These are phyloP conservation scores for Melanotaenia maccullochi DNA, from an alignment of 2,797 vertebrate genomes.

Conservation along the genomic window DNA sequence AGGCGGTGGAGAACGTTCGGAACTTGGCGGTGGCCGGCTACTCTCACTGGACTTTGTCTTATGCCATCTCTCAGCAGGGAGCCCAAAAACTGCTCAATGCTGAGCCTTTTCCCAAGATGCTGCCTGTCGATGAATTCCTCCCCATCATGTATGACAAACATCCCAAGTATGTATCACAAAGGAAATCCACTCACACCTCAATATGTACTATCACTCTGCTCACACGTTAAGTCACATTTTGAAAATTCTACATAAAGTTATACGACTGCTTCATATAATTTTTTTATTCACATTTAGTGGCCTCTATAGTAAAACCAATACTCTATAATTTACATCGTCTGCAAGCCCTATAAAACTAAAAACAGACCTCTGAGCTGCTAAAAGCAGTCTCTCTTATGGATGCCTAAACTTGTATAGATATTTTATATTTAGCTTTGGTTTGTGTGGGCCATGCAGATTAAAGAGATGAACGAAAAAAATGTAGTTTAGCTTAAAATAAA, in stretches of 20 bases:
- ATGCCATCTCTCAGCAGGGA: constrained; percentile 88
- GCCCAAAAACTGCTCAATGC: constrained; percentile 92
- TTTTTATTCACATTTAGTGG: constrained; percentile 3
- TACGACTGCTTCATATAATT: not conserved
- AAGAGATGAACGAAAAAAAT: constrained; percentile 27
- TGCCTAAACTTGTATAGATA: not conserved
- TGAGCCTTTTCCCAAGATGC: constrained; percentile 91
- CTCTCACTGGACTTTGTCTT: constrained; percentile 96
- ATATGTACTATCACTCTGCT: not conserved
- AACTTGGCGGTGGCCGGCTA: constrained; percentile 90
- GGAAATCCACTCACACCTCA: not conserved
- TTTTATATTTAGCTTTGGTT: constrained; percentile 26
- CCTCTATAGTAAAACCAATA: not conserved
- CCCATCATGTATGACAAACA: constrained; percentile 98
- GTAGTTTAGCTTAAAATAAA: constrained; percentile 9
- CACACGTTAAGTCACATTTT: not conserved
- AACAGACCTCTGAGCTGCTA: constrained; percentile 22
- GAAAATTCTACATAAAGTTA: not conserved
- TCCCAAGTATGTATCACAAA: constrained; percentile 87
- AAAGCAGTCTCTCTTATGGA: constrained; percentile 19
- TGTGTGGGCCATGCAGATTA: constrained; percentile 22
- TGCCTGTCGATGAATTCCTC: constrained; percentile 96
- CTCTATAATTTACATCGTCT: constrained; percentile 4
- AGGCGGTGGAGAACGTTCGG: constrained; percentile 81
- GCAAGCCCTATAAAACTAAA: constrained; percentile 24